A percentile compares a stretch with the other conserved stretches of the same genome.
Conservation (phyloP, 2,888 invertebrate genomes). For the Athalia cordata region DNA sequence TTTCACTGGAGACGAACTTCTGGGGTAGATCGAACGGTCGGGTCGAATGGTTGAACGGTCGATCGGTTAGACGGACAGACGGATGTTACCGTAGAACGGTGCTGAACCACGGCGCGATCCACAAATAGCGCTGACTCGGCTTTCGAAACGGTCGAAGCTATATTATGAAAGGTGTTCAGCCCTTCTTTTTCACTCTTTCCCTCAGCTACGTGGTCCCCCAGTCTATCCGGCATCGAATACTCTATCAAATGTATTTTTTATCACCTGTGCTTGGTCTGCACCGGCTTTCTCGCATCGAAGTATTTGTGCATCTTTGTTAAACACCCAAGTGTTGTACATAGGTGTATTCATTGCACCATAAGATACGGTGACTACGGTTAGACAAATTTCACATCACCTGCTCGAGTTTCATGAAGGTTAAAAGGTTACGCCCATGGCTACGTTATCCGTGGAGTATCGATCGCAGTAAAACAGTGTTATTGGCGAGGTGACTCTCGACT, state of each 20-base stretch:
- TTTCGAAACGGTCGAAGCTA: conserved; percentile 12
- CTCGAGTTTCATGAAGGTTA: conserved; percentile 10
- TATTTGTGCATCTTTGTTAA: too few species aligned
- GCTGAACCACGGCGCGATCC: conserved; percentile 27
- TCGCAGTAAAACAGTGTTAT: conserved; percentile 37
- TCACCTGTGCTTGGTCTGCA: not conserved
- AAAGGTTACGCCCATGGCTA: conserved; percentile 22
- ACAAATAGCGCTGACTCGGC: conserved; percentile 32
- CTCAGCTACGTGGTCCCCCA: conserved; percentile 6
- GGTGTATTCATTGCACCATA: conserved; percentile 9
- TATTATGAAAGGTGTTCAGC: conserved; percentile 39
- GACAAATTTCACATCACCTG: conserved; percentile 16
- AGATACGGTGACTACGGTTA: not conserved
- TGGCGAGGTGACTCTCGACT: conserved; percentile 14
- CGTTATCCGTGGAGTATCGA: conserved; percentile 34
- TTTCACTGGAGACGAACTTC: conserved; percentile 32
- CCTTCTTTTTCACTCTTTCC: conserved; percentile 11
- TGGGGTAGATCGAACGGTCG: conserved; percentile 2
- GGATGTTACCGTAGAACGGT: conserved; percentile 25
- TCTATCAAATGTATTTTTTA: conserved; percentile 4
- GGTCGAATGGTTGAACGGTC: conserved; percentile 13
- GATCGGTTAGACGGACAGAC: conserved; percentile 35
- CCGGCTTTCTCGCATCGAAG: not conserved
- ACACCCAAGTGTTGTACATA: not conserved
- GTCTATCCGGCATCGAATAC: not conserved